Evolutionary conservation across 2,113 vertebrate genomes (phyloP).

Genomic region (Grallaria varia): DNA sequence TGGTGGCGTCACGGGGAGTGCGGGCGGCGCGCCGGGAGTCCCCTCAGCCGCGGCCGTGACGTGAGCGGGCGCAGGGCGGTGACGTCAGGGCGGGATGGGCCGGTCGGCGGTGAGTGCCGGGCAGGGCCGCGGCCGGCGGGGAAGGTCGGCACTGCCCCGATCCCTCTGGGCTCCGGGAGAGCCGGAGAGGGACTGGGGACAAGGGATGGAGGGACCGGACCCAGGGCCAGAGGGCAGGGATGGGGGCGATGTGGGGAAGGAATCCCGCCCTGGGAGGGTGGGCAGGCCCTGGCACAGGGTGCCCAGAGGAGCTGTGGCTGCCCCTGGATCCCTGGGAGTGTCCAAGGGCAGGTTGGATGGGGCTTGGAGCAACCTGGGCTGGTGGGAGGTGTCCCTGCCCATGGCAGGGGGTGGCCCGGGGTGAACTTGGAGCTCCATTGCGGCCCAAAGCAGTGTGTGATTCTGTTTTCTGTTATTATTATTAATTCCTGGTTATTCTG

Average conservation of each 20-base stretch:
- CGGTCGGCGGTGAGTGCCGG: neutral
- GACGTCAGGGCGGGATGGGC: neutral
- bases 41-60: too few species aligned
- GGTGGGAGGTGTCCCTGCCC: neutral
- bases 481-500: neutral
- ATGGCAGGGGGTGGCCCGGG: rapidly evolving
- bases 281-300: neutral
- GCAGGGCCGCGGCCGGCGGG: too few species aligned
- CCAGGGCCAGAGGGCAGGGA: neutral
- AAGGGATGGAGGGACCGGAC: neutral
- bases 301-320: neutral
- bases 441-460: too few species aligned
- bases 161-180: neutral
- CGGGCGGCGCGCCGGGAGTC: too few species aligned
- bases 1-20: too few species aligned
- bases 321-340: neutral
- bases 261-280: neutral
- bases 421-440: rapidly evolving
- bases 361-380: neutral
- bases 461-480: neutral
- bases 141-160: too few species aligned
- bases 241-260: neutral
- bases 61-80: neutral
- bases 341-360: neutral
- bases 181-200: neutral